Evolutionary conservation across 2,113 vertebrate species (phyloP).

Genomic region (Boulengerochromis microlepis): DNA sequence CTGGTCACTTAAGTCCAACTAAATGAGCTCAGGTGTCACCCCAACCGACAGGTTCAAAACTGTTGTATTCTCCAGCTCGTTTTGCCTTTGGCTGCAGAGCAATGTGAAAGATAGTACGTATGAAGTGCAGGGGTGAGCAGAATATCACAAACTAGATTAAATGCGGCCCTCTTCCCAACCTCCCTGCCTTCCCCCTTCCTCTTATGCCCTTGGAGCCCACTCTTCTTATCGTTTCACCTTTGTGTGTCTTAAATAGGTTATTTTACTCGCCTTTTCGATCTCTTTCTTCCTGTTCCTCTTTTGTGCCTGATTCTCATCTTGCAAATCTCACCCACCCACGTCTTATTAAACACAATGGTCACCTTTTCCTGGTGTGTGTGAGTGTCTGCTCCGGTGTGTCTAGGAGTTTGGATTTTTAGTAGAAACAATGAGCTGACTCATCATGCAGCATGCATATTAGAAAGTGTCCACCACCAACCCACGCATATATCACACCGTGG

Average conservation of each 20-base stretch:
- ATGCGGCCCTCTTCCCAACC: neutral
- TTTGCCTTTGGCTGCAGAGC: neutral
- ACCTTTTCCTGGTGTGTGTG: neutral
- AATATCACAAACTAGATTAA: constrained; percentile 33
- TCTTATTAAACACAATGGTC: constrained; percentile 11
- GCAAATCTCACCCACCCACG: constrained; percentile 11
- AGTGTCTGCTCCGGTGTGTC: constrained; percentile 1
- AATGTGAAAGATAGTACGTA: neutral
- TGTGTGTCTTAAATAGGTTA: constrained; percentile 34
- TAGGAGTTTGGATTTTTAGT: constrained; percentile 26
- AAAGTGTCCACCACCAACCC: constrained; percentile 10
- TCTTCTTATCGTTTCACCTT: constrained; percentile 25
- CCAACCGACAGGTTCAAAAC: neutral
- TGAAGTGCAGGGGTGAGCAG: neutral
- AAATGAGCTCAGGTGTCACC: neutral
- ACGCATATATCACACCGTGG: constrained; percentile 11
- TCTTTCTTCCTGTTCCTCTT: neutral
- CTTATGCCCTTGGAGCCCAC: constrained; percentile 12
- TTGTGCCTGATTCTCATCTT: neutral
- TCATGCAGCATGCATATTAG: constrained; percentile 24
- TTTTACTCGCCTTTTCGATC: neutral
- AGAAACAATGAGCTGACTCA: constrained; percentile 49
- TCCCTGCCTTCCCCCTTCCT: neutral
- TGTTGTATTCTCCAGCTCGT: neutral
- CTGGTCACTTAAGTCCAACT: neutral